Evolutionary conservation across 2,888 invertebrate species (phyloP).

Genomic region (Mellilla xanthometata): DNA sequence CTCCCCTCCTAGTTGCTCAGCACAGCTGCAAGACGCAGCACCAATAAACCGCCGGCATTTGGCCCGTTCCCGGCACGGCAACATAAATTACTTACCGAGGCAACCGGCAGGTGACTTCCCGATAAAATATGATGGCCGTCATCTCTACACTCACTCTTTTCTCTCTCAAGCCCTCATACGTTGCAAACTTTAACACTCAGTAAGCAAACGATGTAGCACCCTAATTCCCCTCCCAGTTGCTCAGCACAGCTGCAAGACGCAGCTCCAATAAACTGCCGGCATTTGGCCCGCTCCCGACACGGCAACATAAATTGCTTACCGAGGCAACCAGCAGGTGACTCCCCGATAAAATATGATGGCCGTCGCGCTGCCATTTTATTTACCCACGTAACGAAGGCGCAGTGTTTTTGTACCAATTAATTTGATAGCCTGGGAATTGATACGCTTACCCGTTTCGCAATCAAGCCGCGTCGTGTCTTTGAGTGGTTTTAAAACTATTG

Average conservation of each 20-base stretch:
- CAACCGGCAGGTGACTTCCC: conserved; percentile 48
- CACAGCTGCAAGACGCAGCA: conserved; percentile 43
- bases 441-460: too few species aligned
- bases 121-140: conserved; percentile 24
- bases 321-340: conserved; percentile 52
- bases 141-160: too few species aligned
- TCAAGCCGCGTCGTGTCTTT: too few species aligned
- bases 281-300: conserved; percentile 58
- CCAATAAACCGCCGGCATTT: conserved; percentile 52
- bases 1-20: not conserved
- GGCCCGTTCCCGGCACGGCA: conserved; percentile 52
- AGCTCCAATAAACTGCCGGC: conserved; percentile 45
- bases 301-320: conserved; percentile 50
- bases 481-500: too few species aligned
- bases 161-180: too few species aligned
- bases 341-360: conserved; percentile 21
- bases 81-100: conserved; percentile 53
- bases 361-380: conserved; percentile 12
- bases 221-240: not conserved
- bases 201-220: not conserved
- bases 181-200: not conserved
- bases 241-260: conserved; percentile 41
- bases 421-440: not conserved
- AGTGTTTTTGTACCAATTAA: conserved; percentile 38
- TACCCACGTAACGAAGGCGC: conserved; percentile 17